phyloP scores from a whole-genome alignment of 2,888 invertebrate genomes.

The Athalia rosae region DNA sequence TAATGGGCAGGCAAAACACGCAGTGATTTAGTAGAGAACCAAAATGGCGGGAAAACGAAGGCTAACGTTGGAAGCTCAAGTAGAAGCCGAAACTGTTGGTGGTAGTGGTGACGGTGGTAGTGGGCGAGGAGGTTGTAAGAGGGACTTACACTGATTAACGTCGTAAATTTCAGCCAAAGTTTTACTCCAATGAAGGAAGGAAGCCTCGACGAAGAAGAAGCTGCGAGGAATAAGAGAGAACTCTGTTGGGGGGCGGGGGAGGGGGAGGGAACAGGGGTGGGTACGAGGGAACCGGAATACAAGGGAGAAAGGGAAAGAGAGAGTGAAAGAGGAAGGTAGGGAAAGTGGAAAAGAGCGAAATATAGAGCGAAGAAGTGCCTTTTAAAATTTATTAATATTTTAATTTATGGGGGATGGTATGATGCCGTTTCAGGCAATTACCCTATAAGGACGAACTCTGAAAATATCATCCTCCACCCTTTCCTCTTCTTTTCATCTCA shows the following conservation, averaged over 20 bases:
- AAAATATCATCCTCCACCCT: not conserved
- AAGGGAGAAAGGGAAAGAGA: not conserved
- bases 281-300: not conserved
- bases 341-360: slow-evolving; percentile 14
- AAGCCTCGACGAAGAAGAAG: slow-evolving; percentile 28
- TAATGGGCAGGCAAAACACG: slow-evolving; percentile 53
- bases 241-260: not conserved
- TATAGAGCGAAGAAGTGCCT: slow-evolving; percentile 16
- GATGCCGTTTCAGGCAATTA: slow-evolving; percentile 44
- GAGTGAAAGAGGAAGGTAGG: slow-evolving; percentile 10
- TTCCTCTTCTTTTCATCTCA: too few relatives aligned
- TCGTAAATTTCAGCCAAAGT: slow-evolving; percentile 53
- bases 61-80: not conserved
- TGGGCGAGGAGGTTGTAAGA: slow-evolving; percentile 43
- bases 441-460: not conserved
- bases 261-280: not conserved
- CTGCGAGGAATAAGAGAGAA: too few relatives aligned
- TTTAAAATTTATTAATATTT: slow-evolving; percentile 48
- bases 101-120: not conserved
- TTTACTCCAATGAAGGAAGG: slow-evolving; percentile 47
- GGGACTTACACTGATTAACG: slow-evolving; percentile 55
- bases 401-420: slow-evolving; percentile 44
- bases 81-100: not conserved
- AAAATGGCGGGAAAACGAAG: slow-evolving; percentile 31
- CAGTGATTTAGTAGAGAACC: slow-evolving; percentile 50